Conservation (phyloP, 1,140 invertebrate species). For the Sycobia sp. region DNA sequence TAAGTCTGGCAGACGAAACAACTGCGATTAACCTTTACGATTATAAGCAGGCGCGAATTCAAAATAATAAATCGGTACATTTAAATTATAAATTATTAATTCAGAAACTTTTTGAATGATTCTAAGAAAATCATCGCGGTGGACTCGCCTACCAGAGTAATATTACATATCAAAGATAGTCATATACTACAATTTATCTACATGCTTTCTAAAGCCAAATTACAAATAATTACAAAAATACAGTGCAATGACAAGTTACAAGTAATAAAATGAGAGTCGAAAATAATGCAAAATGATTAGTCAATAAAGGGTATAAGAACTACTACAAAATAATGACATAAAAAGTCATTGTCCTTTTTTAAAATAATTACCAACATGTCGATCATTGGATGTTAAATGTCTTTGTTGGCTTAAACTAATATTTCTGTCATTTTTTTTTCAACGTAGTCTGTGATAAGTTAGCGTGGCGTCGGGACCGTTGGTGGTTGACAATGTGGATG, state of each 20-base stretch:
- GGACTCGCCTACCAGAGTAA: conserved; percentile 31
- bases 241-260: conserved; percentile 44
- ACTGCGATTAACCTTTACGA: conserved; percentile 5
- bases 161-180: conserved; percentile 10
- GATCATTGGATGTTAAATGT: conserved; percentile 38
- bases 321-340: not conserved
- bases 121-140: conserved; percentile 9
- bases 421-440: conserved; percentile 34
- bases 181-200: conserved; percentile 14
- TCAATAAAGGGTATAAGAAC: conserved; percentile 19
- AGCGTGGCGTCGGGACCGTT: conserved; percentile 60
- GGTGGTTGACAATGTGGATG: conserved; percentile 51
- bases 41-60: not conserved
- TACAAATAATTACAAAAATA: conserved; percentile 35
- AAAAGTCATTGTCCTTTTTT: conserved; percentile 10
- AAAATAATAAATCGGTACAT: not conserved
- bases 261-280: conserved; percentile 45
- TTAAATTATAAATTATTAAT: not conserved
- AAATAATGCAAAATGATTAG: conserved; percentile 27
- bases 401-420: conserved; percentile 34
- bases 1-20: conserved; percentile 31
- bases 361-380: too few species aligned
- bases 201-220: conserved; percentile 22
- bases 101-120: not conserved
- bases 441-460: conserved; percentile 49